Evolutionary conservation across 1,140 invertebrate species (phyloP), one percentile per base, ranked within the genome.

Genomic region (Cyclargus thomasi): DNA sequence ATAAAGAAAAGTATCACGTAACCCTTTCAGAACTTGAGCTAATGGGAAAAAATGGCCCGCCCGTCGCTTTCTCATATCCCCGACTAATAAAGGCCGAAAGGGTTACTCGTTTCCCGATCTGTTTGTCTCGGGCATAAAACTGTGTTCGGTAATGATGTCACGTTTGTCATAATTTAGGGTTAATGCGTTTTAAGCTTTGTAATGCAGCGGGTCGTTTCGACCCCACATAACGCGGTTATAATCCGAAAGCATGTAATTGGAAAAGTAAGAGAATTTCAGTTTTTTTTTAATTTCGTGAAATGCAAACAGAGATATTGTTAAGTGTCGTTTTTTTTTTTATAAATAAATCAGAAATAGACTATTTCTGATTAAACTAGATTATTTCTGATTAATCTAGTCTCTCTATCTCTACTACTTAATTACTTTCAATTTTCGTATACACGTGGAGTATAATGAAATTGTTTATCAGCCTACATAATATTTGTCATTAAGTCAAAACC

Each of bases 1-100:
- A 59, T 59, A 59, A 59, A 59, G 55, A 59, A 59, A 59, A 59
- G 55, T 59, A 59, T 59, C 55, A 59, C 55, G 55, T 59, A 59
- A 59, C 55, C 55, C 55, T 59, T 59, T 59, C 55, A 20, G 55
- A 59, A 59, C 55, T 59, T 20, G 17, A 59, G 18, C 55, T 59
- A 59, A 59, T 59, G 55, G 55, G 55, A 10, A 59, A 59, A 59
- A 59, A 59, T 59, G 55, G 55, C 55, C 55, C 55, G 55, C 18
- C 55, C 55, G 55, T 59, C 55, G 55, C 55, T 59, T 59, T 59
- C 17, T 59, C 55, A 59, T 59, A 59, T 59, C 55, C 55, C 20
- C 20, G 17, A 20, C 55, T 20, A 59, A 59, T 59, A 59, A 59
- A 59, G 10, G 20, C 18, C 55, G 20, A 59, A 59, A 59, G 20